Evolutionary conservation across 2,888 invertebrate species (phyloP).

Genomic region (Thereva unica): DNA sequence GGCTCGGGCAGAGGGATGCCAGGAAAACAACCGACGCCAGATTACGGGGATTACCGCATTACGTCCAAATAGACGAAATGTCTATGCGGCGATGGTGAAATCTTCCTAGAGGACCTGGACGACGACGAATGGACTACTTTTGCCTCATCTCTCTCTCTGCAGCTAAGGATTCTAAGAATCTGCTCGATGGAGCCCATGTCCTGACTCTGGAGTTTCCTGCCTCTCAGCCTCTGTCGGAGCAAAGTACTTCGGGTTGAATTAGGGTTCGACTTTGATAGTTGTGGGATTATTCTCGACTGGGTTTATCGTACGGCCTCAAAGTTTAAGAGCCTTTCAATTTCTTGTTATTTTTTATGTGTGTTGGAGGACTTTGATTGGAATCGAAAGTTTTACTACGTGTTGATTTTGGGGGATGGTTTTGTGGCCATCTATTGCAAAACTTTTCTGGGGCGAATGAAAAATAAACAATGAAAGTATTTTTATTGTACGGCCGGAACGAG

Average conservation of each 20-base stretch:
- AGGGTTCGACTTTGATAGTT: slow-evolving; percentile 29
- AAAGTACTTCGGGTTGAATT: slow-evolving; percentile 27
- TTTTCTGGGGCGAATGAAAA: too few species aligned
- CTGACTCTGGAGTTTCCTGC: background rate
- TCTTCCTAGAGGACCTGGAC: slow-evolving; percentile 2
- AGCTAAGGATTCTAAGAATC: slow-evolving; percentile 16
- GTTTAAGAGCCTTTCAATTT: slow-evolving; percentile 31
- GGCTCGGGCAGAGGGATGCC: slow-evolving; percentile 21
- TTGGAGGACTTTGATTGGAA: slow-evolving; percentile 29
- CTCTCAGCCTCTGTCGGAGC: background rate
- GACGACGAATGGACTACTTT: slow-evolving; percentile 1
- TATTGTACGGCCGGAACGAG: too few species aligned
- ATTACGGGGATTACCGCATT: slow-evolving; percentile 40
- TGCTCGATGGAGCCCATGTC: background rate
- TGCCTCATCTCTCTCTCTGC: slow-evolving; percentile 6
- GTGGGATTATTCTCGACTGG: slow-evolving; percentile 24
- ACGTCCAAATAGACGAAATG: slow-evolving; percentile 35
- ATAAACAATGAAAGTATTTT: too few species aligned
- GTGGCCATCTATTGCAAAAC: too few species aligned
- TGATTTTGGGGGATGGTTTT: slow-evolving; percentile 1
- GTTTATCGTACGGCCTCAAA: slow-evolving; percentile 19
- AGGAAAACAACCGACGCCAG: slow-evolving; percentile 38
- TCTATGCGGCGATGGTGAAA: slow-evolving; percentile 28
- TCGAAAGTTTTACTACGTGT: slow-evolving; percentile 19
- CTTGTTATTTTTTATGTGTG: slow-evolving; percentile 10